Conservation (phyloP, 1,140 invertebrate genomes). For the Drosophila novamexicana region DNA sequence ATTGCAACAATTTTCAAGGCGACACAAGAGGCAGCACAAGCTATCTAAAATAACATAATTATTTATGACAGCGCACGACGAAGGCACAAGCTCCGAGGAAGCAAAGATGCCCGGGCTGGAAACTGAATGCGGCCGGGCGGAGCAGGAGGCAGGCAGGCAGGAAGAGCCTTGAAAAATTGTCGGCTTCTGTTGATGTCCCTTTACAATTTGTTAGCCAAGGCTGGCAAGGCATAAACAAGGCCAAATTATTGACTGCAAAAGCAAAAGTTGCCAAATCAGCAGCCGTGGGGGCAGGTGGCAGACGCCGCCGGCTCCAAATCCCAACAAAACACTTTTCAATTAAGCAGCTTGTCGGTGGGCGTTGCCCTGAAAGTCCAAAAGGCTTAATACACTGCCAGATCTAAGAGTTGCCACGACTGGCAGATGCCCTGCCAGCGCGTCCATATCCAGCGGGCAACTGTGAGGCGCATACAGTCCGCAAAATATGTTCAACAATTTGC, state of each 20-base stretch:
- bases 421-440: conserved; percentile 3
- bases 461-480: neutral
- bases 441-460: neutral
- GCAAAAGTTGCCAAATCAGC: conserved; percentile 70
- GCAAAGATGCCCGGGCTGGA: no score
- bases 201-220: conserved; percentile 32
- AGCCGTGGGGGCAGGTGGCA: conserved; percentile 20
- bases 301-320: conserved; percentile 25
- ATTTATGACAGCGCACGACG: conserved; percentile 61
- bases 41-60: conserved; percentile 80
- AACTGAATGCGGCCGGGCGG: neutral
- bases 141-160: conserved; percentile 33
- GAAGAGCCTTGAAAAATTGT: conserved; percentile 68
- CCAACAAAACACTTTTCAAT: conserved; percentile 80
- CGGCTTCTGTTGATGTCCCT: conserved; percentile 32
- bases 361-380: conserved; percentile 40
- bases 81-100: neutral
- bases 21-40: conserved; percentile 6
- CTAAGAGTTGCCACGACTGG: neutral
- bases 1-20: conserved; percentile 68
- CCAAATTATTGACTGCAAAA: conserved; percentile 75
- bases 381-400: conserved; percentile 57
- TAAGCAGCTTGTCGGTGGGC: conserved; percentile 76
- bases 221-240: conserved; percentile 63
- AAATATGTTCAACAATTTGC: conserved; percentile 2